Percentiles rank a stretch among this genome's conserved stretches.
phyloP scores from a whole-genome alignment of 2,888 invertebrate species.

The Hecatera dysodea region DNA sequence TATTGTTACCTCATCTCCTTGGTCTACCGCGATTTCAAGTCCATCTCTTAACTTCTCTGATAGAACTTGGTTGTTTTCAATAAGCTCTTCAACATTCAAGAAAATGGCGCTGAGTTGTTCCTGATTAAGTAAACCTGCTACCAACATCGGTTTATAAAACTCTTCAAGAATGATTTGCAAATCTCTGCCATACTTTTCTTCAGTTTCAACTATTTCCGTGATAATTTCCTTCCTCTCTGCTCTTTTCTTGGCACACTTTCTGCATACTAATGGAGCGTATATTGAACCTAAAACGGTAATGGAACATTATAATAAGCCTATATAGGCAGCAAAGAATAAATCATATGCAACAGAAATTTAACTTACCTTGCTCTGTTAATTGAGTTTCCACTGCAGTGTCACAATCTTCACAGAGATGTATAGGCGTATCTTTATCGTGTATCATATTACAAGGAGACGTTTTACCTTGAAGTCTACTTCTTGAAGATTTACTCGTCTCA shows the following conservation, averaged over 20 bases:
- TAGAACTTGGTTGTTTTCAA: slow-evolving; percentile 96
- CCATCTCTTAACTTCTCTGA: slow-evolving; percentile 96
- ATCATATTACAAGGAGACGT: slow-evolving; percentile 86
- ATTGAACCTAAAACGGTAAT: slow-evolving; percentile 90
- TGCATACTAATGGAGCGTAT: slow-evolving; percentile 95
- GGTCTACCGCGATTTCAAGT: slow-evolving; percentile 95
- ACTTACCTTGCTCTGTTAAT: slow-evolving; percentile 92
- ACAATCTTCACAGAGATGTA: slow-evolving; percentile 96
- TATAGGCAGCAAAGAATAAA: neutral
- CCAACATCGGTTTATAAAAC: slow-evolving; percentile 97
- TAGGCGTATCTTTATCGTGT: slow-evolving; percentile 91
- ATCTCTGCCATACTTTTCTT: slow-evolving; percentile 98
- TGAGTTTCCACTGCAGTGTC: slow-evolving; percentile 95
- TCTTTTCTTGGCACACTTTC: slow-evolving; percentile 96
- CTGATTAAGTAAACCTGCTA: slow-evolving; percentile 96
- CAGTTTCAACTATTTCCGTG: slow-evolving; percentile 98
- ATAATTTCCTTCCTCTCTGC: slow-evolving; percentile 98
- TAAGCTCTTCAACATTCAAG: slow-evolving; percentile 97
- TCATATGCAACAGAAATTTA: neutral
- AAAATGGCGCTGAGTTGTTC: slow-evolving; percentile 98
- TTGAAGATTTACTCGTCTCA: slow-evolving; percentile 96
- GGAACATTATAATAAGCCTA: neutral
- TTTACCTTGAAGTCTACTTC: slow-evolving; percentile 93
- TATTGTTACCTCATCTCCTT: slow-evolving; percentile 92
- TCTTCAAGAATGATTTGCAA: slow-evolving; percentile 98